A percentile compares a stretch with the other conserved stretches of the same genome.
Conservation (phyloP, 2,888 invertebrate genomes). For the Busseola fusca region DNA sequence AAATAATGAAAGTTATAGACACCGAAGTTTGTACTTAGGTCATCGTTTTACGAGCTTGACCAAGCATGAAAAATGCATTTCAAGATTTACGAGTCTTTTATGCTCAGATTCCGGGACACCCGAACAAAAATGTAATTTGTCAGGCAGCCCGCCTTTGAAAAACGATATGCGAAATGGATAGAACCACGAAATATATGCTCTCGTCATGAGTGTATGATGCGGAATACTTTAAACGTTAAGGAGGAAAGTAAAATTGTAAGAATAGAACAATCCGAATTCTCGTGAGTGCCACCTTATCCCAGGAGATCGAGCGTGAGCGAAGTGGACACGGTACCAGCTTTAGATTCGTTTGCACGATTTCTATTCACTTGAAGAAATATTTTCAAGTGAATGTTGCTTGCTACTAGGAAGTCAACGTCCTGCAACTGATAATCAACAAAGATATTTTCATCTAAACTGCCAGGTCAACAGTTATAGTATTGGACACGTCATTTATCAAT, state of each 20-base stretch:
- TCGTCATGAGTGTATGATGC: constrained; percentile 25
- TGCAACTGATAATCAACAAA: too few species aligned
- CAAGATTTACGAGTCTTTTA: constrained; percentile 77
- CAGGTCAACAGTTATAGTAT: neutral
- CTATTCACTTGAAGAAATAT: constrained; percentile 38
- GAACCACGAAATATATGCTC: constrained; percentile 48
- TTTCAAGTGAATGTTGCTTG: constrained; percentile 27
- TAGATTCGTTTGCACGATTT: constrained; percentile 40
- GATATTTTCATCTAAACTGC: constrained; percentile 3
- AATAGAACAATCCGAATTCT: constrained; percentile 45
- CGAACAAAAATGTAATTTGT: constrained; percentile 78
- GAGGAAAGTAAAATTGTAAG: constrained; percentile 31
- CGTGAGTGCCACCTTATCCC: constrained; percentile 45
- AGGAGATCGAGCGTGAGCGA: constrained; percentile 42
- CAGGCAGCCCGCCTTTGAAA: constrained; percentile 67
- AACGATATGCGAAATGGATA: constrained; percentile 65
- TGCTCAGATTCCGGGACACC: constrained; percentile 73
- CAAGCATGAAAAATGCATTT: constrained; percentile 80
- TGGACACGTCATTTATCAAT: constrained; percentile 10
- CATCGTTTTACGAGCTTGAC: constrained; percentile 75
- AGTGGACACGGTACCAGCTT: constrained; percentile 48
- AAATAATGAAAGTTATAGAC: constrained; percentile 58
- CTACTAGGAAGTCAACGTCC: neutral
- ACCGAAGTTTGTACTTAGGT: constrained; percentile 59
- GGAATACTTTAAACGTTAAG: constrained; percentile 29